Percentiles rank a stretch among this genome's conserved stretches.
These are phyloP conservation scores for Diphyllodes magnificus DNA, from an alignment of 2,113 vertebrate species.

Conservation along the genomic window DNA sequence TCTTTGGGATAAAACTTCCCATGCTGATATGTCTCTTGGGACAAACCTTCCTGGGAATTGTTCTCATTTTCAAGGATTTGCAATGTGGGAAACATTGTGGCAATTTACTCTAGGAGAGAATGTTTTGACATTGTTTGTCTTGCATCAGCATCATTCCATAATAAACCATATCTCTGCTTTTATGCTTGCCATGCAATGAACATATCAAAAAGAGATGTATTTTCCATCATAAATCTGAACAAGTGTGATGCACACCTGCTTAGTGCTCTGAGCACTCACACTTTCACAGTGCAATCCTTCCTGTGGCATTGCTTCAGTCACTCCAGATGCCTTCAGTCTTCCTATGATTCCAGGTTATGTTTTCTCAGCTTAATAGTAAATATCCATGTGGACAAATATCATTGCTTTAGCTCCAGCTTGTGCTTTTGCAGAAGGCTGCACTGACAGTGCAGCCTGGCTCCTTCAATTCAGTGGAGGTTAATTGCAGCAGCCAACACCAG, in stretches of 20 bases:
- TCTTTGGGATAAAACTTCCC: not conserved
- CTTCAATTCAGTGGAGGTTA: not conserved
- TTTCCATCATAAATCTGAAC: not conserved
- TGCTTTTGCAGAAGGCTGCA: not conserved
- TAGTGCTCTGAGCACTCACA: not conserved
- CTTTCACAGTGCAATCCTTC: not conserved
- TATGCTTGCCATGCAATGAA: not conserved
- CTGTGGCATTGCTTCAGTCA: not conserved
- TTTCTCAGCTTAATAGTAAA: not conserved
- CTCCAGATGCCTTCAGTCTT: not conserved
- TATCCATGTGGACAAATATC: not conserved
- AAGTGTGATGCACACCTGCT: not conserved
- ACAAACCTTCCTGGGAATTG: not conserved
- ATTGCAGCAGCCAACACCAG: not conserved
- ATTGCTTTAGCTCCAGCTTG: not conserved
- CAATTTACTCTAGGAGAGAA: not conserved
- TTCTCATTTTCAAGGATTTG: not conserved
- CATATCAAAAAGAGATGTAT: not conserved
- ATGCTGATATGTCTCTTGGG: not conserved
- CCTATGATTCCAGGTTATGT: not conserved
- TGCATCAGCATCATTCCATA: not conserved
- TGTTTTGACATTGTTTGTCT: not conserved
- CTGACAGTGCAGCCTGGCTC: not conserved
- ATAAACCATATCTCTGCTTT: not conserved
- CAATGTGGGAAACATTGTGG: not conserved